phyloP scores from a whole-genome alignment of 1,140 invertebrate species.

The Drosophila arizonae region DNA sequence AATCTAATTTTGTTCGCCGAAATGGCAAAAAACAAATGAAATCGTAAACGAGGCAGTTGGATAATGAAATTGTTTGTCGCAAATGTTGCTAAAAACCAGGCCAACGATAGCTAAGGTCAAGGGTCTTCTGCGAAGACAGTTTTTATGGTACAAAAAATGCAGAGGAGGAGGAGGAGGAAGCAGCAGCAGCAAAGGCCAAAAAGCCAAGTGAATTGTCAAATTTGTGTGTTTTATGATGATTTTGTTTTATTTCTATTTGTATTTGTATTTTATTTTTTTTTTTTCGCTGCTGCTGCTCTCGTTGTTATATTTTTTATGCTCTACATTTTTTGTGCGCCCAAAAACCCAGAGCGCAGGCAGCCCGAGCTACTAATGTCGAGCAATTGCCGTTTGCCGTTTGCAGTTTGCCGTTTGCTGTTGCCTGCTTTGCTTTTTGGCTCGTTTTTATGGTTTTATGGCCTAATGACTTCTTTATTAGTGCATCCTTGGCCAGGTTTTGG shows the following conservation, averaged over 20 bases:
- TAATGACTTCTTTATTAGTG: conserved; percentile 78
- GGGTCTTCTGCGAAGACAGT: conserved; percentile 41
- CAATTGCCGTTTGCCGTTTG: conserved; percentile 21
- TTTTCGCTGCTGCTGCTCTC: conserved; percentile 47
- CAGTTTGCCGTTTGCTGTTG: no score
- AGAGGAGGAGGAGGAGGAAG: not conserved
- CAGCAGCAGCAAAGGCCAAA: not conserved
- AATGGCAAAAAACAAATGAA: conserved; percentile 53
- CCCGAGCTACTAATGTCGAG: conserved; percentile 72
- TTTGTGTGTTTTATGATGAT: conserved; percentile 64
- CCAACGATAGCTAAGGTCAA: conserved; percentile 21
- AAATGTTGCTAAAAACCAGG: conserved; percentile 52
- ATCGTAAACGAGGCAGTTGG: conserved; percentile 29
- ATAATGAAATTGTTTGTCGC: conserved; percentile 20
- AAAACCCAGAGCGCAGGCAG: conserved; percentile 2
- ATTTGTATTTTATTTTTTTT: no score
- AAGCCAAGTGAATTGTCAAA: conserved; percentile 64
- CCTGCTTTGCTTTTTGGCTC: conserved; percentile 22
- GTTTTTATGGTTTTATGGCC: conserved; percentile 75
- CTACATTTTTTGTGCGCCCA: conserved; percentile 58
- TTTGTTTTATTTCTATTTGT: conserved; percentile 41
- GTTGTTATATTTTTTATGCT: conserved; percentile 81
- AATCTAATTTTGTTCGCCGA: conserved; percentile 77
- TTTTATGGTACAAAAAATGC: conserved; percentile 46
- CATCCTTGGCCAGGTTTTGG: conserved; percentile 53